Base-by-base conservation (phyloP, 1,140 invertebrate genomes). In the Musca domestica region DNA sequence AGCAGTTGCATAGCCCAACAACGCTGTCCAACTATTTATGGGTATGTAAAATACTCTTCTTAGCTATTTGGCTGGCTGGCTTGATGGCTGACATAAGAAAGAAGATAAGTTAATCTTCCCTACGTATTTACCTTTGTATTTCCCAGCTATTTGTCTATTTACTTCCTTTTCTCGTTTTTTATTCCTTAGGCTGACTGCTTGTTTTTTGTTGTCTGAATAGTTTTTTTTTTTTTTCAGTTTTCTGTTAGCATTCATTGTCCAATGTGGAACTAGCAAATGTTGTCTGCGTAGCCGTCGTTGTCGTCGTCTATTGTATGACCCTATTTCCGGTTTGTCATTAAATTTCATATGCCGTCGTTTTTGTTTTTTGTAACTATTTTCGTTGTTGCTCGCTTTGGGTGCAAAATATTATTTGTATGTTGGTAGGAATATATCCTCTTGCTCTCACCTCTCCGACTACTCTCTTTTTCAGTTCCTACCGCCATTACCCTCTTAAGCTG, bases 251-350 rank as follows among this genome's bases (percentile, higher is more conserved):
- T 27, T 51, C 15, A 12, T 41, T 41, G 34, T 41, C 34, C 34
- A 41, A 41, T 10, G 34, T 41, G 34, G 6, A 41, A 41, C 34
- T 5, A 41, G 34, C 34, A 41, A 41, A 41, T 41, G 34, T 41
- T 41, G 34, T 41, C 34, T 41, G 34, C 27, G 27, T 22, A 27
- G 52, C 51, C 25, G 52, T n/a, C 49, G 22, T 20, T 51, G 49
- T 51, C 4, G 52, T n/a, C 25, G 52, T 56, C 52, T 56, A 56
- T 56, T 56, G 52, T 56, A 27, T 27, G 52, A 56, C 52, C 52
- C 22, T 56, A 27, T 25, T 56, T 56, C 52, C 52, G 52, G 52
- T 56, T 56, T 56, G 22, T 54, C 51, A 54, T 56, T 56, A 56
- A 56, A 56, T 56, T 27, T 56, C 52, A 56, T 56, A 56, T 56